A percentile compares a stretch with the other conserved stretches of the same genome.
Evolutionary conservation across 2,888 invertebrate species (phyloP).

Genomic region (Poecilobothrus nobilitatus): DNA sequence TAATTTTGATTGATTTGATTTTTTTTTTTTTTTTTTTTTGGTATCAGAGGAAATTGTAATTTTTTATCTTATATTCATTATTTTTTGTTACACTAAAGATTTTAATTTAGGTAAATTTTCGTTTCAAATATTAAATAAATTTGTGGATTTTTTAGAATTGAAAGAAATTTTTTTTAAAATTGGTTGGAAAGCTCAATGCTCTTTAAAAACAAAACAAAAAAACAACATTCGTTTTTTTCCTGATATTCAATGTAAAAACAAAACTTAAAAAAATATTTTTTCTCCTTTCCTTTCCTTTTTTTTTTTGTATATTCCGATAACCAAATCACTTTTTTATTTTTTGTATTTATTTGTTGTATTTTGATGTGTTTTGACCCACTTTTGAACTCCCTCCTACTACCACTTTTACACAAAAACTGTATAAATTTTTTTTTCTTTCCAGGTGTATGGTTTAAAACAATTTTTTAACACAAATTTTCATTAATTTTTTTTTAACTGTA

Average conservation of each 20-base stretch:
- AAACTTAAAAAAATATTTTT: neutral
- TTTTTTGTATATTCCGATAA: neutral
- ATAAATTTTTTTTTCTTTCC: neutral
- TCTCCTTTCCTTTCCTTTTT: neutral
- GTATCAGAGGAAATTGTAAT: neutral
- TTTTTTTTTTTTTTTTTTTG: too few species aligned
- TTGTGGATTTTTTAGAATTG: neutral
- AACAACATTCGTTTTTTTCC: neutral
- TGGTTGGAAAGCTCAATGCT: constrained; percentile 2
- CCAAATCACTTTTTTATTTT: neutral
- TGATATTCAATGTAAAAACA: too few species aligned
- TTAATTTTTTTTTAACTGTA: too few species aligned
- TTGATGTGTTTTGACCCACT: neutral
- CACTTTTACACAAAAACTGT: too few species aligned
- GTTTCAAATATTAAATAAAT: constrained; percentile 13
- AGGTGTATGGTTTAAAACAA: neutral
- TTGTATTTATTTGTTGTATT: neutral
- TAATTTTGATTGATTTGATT: neutral
- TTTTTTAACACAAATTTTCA: too few species aligned
- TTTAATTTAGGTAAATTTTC: neutral
- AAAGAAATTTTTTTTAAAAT: neutral
- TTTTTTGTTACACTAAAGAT: neutral
- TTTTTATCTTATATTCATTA: neutral
- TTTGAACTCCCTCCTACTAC: neutral
- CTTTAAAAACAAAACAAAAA: neutral